A percentile compares a stretch with the other conserved stretches of the same genome.
These are phyloP conservation scores for Strigamia transsilvanica DNA, from an alignment of 2,888 invertebrate genomes.

Conservation along the genomic window DNA sequence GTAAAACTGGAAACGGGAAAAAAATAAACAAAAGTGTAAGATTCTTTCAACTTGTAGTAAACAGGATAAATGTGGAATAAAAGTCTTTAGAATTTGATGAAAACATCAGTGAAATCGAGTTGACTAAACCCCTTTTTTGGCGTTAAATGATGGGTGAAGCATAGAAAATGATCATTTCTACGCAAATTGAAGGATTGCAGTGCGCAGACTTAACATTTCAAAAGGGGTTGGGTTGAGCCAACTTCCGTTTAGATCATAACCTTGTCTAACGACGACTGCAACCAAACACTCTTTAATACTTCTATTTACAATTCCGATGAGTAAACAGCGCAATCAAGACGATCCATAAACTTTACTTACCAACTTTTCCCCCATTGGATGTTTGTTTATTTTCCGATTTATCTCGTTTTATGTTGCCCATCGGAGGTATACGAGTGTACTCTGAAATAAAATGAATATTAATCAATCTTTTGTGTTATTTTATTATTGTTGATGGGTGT, in stretches of 20 bases:
- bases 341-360: background rate
- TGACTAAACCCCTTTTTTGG: background rate
- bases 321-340: conserved; percentile 6
- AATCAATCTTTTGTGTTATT: too few relatives aligned
- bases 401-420: too few relatives aligned
- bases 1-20: too few relatives aligned
- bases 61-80: too few relatives aligned
- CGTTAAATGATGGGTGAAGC: conserved; percentile 35
- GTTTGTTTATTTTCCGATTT: too few relatives aligned
- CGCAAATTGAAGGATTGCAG: conserved; percentile 27
- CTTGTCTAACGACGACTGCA: background rate
- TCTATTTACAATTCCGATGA: background rate
- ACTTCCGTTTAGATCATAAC: conserved; percentile 5
- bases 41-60: too few relatives aligned
- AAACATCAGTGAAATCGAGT: background rate
- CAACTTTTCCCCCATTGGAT: background rate
- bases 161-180: conserved; percentile 28
- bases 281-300: conserved; percentile 15
- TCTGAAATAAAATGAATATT: too few relatives aligned
- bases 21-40: too few relatives aligned
- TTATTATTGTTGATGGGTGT: too few relatives aligned
- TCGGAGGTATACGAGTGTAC: too few relatives aligned
- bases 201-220: background rate
- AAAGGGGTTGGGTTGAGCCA: background rate
- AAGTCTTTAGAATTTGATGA: background rate